Percentiles rank a stretch among this genome's conserved stretches.
These are phyloP conservation scores for Dinoponera quadriceps DNA, from an alignment of 1,140 invertebrate genomes.

Conservation along the genomic window DNA sequence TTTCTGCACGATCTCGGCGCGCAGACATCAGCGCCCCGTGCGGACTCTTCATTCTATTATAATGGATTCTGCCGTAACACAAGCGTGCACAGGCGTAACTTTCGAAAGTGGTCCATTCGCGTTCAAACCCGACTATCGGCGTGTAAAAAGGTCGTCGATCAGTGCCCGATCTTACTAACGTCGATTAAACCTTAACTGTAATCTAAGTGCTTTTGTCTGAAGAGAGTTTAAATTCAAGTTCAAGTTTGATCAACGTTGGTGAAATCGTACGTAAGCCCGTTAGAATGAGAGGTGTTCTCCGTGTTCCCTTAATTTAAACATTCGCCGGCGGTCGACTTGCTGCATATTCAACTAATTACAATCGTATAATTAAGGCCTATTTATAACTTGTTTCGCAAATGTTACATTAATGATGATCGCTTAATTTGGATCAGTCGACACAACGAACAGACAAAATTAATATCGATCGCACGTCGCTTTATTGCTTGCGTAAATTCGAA, in stretches of 20 bases:
- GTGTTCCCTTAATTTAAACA: not conserved
- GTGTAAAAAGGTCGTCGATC: not conserved
- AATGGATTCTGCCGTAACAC: not conserved
- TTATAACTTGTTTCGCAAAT: too few species aligned
- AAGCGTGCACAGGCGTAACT: conserved; percentile 9
- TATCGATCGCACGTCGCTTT: too few species aligned
- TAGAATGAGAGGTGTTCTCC: not conserved
- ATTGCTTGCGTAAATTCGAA: too few species aligned
- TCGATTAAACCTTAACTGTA: too few species aligned
- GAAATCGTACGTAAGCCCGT: too few species aligned
- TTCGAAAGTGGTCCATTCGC: conserved; percentile 23
- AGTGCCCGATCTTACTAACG: too few species aligned
- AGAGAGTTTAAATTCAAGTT: too few species aligned
- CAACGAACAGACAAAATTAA: too few species aligned
- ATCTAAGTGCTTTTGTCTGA: too few species aligned
- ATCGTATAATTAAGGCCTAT: not conserved
- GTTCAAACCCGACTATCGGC: conserved; percentile 19
- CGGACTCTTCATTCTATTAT: not conserved
- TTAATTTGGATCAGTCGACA: not conserved
- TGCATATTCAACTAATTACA: conserved; percentile 5
- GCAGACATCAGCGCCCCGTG: too few species aligned
- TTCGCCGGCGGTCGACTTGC: not conserved
- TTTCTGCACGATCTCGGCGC: too few species aligned
- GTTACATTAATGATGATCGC: not conserved
- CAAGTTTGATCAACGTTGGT: too few species aligned